phyloP scores from a whole-genome alignment of 2,797 vertebrate genomes.

The Neosalanx taihuensis region DNA sequence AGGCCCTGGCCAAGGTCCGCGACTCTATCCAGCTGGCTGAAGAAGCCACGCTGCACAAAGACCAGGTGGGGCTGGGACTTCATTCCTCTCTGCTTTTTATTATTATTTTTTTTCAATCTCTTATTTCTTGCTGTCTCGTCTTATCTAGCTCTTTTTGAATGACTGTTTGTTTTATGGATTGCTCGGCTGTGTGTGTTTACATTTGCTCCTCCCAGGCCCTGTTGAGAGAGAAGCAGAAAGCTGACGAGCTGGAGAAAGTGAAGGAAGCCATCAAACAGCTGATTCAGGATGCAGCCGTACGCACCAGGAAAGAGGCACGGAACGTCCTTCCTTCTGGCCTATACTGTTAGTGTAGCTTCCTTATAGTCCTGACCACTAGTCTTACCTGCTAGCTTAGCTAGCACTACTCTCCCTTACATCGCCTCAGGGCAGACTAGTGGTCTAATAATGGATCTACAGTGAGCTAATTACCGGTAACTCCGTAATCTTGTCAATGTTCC shows the following conservation, averaged over 20 bases:
- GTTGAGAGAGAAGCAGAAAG: constrained; percentile 85
- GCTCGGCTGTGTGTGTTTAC: background rate
- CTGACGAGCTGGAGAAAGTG: constrained; percentile 83
- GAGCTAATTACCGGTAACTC: background rate
- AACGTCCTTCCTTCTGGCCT: background rate
- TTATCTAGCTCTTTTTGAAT: background rate
- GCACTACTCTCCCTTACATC: no score
- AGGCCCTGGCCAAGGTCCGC: constrained; percentile 79
- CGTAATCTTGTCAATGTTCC: constrained; percentile 7
- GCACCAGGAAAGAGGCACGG: constrained; percentile 80
- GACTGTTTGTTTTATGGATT: background rate
- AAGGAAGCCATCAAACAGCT: constrained; percentile 81
- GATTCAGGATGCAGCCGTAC: constrained; percentile 77
- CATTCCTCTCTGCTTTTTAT: background rate
- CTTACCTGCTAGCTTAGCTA: background rate
- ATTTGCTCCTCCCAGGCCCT: constrained; percentile 70
- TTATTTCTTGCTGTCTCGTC: background rate
- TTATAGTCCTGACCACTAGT: background rate
- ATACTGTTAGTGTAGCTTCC: background rate
- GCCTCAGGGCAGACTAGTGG: no score
- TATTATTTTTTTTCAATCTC: background rate
- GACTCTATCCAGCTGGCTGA: constrained; percentile 85
- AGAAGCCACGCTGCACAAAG: constrained; percentile 87
- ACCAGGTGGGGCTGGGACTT: constrained; percentile 73
- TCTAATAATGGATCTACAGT: background rate